Percentiles rank a stretch among this genome's conserved stretches.
phyloP scores from a whole-genome alignment of 2,888 invertebrate genomes.

The Drosophila merina region DNA sequence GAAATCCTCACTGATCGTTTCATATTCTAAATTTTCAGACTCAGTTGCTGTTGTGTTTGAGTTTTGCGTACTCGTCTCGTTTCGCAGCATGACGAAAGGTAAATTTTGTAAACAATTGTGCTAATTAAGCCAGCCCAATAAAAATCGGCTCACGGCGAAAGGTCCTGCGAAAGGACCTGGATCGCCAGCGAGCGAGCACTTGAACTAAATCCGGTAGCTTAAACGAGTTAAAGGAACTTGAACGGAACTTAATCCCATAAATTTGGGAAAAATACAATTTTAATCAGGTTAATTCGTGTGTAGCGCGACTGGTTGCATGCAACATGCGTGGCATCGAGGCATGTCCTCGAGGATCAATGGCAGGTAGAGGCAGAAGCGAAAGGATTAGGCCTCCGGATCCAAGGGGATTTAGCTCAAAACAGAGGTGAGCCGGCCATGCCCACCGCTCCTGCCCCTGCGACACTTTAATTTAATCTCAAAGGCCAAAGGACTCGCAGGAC shows the following conservation, averaged over 20 bases:
- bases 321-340: conserved; percentile 8
- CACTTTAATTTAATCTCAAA: conserved; percentile 79
- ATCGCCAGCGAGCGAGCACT: conserved; percentile 46
- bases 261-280: conserved; percentile 79
- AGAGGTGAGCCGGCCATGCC: conserved; percentile 39
- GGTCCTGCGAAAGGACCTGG: conserved; percentile 6
- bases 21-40: neutral
- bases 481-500: neutral
- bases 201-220: conserved; percentile 81
- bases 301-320: conserved; percentile 62
- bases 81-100: conserved; percentile 76
- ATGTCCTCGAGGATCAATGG: conserved; percentile 15
- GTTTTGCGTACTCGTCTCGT: neutral
- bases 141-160: conserved; percentile 68
- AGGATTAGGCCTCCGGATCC: conserved; percentile 53
- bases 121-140: conserved; percentile 80
- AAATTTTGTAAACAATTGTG: conserved; percentile 82
- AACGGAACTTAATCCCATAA: conserved; percentile 81
- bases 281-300: conserved; percentile 80
- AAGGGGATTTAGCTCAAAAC: conserved; percentile 51
- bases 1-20: conserved; percentile 4
- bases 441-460: conserved; percentile 46
- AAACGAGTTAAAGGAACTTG: conserved; percentile 82
- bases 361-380: conserved; percentile 58
- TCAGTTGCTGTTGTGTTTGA: neutral